Conservation (phyloP, 2,113 vertebrate species). For the Hylia prasina region DNA sequence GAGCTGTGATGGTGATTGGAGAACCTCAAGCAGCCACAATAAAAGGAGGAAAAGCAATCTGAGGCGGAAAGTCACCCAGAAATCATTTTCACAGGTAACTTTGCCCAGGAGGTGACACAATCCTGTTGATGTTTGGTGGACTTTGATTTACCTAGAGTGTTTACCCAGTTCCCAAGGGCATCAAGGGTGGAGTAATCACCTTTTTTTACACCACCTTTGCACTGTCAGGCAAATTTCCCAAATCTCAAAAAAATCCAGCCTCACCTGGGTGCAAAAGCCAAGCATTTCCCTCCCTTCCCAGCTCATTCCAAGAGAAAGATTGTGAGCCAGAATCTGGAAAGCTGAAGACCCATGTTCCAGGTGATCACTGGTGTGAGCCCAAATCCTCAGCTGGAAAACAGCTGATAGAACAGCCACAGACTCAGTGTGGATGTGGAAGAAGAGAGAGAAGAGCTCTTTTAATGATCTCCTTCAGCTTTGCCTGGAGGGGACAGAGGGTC, state of each 20-base stretch:
- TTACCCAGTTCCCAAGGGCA: neutral
- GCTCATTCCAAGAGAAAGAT: neutral
- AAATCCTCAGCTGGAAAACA: neutral
- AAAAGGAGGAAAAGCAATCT: neutral
- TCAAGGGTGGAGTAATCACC: neutral
- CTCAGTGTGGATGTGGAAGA: neutral
- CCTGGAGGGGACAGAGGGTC: neutral
- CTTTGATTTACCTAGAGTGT: neutral
- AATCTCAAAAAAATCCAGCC: neutral
- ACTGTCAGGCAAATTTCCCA: neutral
- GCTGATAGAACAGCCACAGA: neutral
- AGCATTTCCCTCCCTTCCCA: neutral
- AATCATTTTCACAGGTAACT: neutral
- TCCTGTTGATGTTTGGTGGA: neutral
- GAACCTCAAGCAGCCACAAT: neutral
- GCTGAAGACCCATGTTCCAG: neutral
- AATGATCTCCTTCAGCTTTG: neutral
- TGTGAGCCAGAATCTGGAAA: neutral
- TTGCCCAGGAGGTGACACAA: neutral
- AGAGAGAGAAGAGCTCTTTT: neutral
- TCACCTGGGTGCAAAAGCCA: neutral
- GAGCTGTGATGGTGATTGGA: neutral
- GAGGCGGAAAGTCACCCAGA: neutral
- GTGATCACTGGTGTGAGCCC: neutral
- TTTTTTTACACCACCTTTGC: neutral